Conservation (phyloP, 2,113 vertebrate species). For the Melierax canorus region DNA sequence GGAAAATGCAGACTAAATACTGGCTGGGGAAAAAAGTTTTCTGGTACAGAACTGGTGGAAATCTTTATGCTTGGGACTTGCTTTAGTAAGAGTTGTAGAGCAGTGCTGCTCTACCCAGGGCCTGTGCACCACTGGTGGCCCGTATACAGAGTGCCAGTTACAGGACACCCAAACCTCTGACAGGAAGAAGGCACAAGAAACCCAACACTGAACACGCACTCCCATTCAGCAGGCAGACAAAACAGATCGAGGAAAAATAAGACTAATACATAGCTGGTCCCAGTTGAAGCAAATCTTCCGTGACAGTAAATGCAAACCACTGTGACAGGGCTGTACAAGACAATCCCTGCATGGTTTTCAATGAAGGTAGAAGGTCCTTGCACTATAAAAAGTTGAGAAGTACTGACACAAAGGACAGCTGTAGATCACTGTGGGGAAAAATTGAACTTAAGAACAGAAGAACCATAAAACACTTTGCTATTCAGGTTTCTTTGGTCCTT, state of each 20-base stretch:
- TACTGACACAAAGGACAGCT: background rate
- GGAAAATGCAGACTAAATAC: background rate
- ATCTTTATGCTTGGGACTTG: background rate
- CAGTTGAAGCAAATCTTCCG: background rate
- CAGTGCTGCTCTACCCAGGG: background rate
- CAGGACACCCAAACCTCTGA: background rate
- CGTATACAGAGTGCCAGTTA: background rate
- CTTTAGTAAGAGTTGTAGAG: background rate
- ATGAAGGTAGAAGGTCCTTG: background rate
- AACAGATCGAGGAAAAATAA: background rate
- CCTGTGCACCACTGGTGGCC: background rate
- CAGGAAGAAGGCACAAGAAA: background rate
- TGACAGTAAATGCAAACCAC: background rate
- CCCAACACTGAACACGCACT: background rate
- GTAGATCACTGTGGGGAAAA: background rate
- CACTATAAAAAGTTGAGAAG: background rate
- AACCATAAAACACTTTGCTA: background rate
- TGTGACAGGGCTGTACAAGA: background rate
- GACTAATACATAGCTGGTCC: background rate
- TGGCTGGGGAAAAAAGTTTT: background rate
- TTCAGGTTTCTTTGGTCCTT: background rate
- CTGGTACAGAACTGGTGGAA: background rate
- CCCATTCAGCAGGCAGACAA: background rate
- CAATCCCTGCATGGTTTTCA: background rate
- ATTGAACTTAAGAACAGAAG: background rate